These are phyloP conservation scores for Cisticola juncidis DNA, from an alignment of 2,113 vertebrate species.

Conservation along the genomic window DNA sequence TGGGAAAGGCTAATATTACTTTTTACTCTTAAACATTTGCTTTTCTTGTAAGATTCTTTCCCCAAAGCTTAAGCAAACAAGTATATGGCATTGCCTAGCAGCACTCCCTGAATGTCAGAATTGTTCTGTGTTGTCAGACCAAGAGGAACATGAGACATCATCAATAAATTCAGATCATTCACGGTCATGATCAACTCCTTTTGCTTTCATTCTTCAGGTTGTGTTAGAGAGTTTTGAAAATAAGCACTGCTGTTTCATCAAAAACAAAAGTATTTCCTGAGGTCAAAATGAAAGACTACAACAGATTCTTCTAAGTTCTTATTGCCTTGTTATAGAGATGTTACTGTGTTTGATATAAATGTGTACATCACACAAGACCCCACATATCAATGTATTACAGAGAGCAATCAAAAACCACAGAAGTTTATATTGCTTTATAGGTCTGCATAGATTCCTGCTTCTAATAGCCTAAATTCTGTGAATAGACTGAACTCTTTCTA, in stretches of 20 bases:
- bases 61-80: constrained; percentile 30
- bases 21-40: constrained; percentile 24
- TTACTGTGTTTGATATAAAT: background rate
- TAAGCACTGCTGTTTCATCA: background rate
- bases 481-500: background rate
- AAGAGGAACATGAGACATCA: background rate
- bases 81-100: background rate
- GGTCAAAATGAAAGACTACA: background rate
- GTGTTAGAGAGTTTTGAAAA: background rate
- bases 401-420: background rate
- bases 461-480: background rate
- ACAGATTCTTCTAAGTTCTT: background rate
- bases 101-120: background rate
- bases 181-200: background rate
- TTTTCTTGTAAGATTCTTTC: background rate
- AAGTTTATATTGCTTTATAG: background rate
- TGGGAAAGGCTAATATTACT: constrained; percentile 35
- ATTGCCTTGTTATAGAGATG: background rate
- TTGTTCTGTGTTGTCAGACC: background rate
- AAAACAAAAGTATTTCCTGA: background rate
- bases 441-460: background rate
- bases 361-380: rapidly evolving
- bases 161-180: background rate
- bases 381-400: background rate
- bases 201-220: background rate